Conservation (phyloP, 2,888 invertebrate genomes). For the Dicranocentrus wangi region DNA sequence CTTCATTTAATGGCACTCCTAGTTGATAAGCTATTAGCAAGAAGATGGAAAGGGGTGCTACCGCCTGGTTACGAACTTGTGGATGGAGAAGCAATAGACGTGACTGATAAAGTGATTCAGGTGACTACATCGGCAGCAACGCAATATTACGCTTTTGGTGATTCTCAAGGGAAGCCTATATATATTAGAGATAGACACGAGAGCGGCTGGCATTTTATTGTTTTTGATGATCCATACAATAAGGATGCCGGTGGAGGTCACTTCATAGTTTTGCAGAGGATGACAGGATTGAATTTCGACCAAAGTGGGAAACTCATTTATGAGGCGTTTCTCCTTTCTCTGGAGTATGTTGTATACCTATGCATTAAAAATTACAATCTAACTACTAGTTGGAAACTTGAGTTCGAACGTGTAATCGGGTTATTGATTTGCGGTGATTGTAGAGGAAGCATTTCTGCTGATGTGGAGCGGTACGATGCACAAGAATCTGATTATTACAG, state of each 20-base stretch:
- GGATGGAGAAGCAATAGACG: conserved; percentile 44
- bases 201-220: conserved; percentile 39
- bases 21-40: not conserved
- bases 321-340: conserved; percentile 33
- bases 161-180: conserved; percentile 12
- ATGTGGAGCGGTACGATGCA: conserved; percentile 33
- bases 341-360: conserved; percentile 13
- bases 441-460: conserved; percentile 23
- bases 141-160: conserved; percentile 26
- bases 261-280: conserved; percentile 29
- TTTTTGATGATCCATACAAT: conserved; percentile 41
- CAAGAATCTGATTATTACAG: conserved; percentile 35
- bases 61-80: conserved; percentile 38
- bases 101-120: conserved; percentile 39
- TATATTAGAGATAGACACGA: conserved; percentile 16
- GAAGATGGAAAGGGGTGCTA: conserved; percentile 8
- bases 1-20: not conserved
- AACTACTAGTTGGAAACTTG: not conserved
- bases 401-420: not conserved
- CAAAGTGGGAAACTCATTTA: conserved; percentile 23
- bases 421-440: not conserved
- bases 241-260: conserved; percentile 41
- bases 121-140: not conserved
- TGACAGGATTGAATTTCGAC: conserved; percentile 30
- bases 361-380: not conserved